phyloP scores from a whole-genome alignment of 2,888 invertebrate species.

The Elysia crispata region DNA sequence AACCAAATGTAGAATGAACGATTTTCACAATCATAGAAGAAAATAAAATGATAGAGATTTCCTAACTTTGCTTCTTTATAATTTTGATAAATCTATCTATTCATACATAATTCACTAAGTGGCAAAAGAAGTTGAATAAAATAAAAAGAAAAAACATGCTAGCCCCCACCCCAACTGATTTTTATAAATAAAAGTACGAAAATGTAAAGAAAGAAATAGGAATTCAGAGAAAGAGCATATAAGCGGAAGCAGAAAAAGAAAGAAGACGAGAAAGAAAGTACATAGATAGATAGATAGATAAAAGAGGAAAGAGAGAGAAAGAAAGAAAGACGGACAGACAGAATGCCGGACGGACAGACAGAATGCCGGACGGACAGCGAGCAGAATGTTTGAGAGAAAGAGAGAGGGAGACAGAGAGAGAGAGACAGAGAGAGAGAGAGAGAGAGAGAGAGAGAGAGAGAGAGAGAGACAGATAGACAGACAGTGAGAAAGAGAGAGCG shows the following conservation, averaged over 20 bases:
- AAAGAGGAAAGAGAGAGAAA: neutral
- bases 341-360: neutral
- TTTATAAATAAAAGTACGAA: too few species aligned
- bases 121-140: too few species aligned
- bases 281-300: neutral
- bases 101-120: too few species aligned
- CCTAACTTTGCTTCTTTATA: too few species aligned
- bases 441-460: constrained; percentile 9
- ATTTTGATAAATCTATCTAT: too few species aligned
- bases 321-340: constrained; percentile 1
- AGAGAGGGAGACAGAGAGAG: too few species aligned
- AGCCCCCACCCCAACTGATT: too few species aligned
- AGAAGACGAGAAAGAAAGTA: neutral
- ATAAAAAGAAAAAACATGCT: too few species aligned
- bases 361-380: neutral
- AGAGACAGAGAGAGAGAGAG: constrained; percentile 2
- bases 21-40: too few species aligned
- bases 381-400: neutral
- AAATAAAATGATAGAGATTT: too few species aligned
- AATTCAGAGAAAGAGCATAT: neutral
- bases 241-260: neutral
- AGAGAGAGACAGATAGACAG: too few species aligned
- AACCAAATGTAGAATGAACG: too few species aligned
- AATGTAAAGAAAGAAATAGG: neutral
- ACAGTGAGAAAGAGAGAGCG: neutral